A percentile compares a stretch with the other conserved stretches of the same genome.
Evolutionary conservation across 37 sponge, comb jelly and placozoan species (phyloP).

Genomic region (Oscarella lobularis): DNA sequence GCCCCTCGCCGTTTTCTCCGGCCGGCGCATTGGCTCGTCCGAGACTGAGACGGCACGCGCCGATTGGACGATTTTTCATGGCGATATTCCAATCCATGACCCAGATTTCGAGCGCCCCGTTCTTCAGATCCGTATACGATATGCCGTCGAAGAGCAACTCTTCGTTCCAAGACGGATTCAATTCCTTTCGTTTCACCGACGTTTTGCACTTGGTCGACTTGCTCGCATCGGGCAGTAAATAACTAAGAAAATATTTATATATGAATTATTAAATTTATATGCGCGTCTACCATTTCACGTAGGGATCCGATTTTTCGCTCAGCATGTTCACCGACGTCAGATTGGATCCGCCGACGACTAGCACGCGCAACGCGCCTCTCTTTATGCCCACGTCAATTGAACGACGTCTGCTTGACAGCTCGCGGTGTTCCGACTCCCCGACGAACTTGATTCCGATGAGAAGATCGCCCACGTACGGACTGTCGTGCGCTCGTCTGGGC

Average conservation of each 20-base stretch:
- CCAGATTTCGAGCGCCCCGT: not conserved
- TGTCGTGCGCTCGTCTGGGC: not conserved
- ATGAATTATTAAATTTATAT: not conserved
- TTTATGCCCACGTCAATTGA: not conserved
- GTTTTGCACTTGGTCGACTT: constrained; percentile 6
- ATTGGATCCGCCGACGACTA: not conserved
- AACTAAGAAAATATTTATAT: not conserved
- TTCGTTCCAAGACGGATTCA: not conserved
- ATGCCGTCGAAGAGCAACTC: constrained; percentile 3
- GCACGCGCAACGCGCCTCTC: not conserved
- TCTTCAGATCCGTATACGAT: not conserved
- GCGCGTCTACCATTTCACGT: not conserved
- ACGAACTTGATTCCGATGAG: constrained; percentile 44
- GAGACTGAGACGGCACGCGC: not conserved
- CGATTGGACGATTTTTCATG: not conserved
- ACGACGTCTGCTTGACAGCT: not conserved
- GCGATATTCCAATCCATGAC: not conserved
- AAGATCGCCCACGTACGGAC: constrained; percentile 29
- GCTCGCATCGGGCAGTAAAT: constrained; percentile 1
- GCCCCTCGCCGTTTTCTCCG: no score
- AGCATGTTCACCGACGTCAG: not conserved
- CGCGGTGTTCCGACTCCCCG: not conserved
- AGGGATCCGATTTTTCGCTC: not conserved
- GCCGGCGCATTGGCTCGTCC: no score
- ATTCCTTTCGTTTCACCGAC: not conserved